Conservation (phyloP, 2,113 vertebrate species). For the Larimichthys polyactis region DNA sequence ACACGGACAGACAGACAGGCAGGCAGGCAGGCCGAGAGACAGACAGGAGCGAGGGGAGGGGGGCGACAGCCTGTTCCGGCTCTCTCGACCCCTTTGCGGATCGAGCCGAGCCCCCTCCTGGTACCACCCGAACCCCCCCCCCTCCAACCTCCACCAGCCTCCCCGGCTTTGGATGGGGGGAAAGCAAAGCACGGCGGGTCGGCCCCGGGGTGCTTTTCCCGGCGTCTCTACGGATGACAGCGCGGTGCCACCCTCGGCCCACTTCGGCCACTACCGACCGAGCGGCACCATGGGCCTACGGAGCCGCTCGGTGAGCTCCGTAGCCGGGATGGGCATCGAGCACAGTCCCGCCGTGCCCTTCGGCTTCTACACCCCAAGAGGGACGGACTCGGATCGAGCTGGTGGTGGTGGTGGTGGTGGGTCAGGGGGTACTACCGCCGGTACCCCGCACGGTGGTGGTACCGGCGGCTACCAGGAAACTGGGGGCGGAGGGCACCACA, state of each 20-base stretch:
- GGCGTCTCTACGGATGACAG: constrained; percentile 95
- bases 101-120: constrained; percentile 76
- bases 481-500: constrained; percentile 91
- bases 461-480: constrained; percentile 92
- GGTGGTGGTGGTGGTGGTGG: constrained; percentile 86
- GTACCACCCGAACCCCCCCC: constrained; percentile 67
- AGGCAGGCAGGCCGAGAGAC: constrained; percentile 59
- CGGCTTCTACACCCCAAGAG: constrained; percentile 91
- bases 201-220: constrained; percentile 91
- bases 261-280: constrained; percentile 93
- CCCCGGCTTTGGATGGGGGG: constrained; percentile 88
- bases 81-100: constrained; percentile 72
- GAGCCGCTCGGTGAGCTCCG: constrained; percentile 96
- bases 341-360: constrained; percentile 90
- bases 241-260: constrained; percentile 92
- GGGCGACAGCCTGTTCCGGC: constrained; percentile 70
- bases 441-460: constrained; percentile 84
- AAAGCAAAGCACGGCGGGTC: constrained; percentile 94
- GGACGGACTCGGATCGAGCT: constrained; percentile 88
- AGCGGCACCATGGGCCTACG: constrained; percentile 94
- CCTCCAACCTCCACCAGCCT: constrained; percentile 51
- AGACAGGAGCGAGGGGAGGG: constrained; percentile 71
- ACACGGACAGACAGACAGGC: constrained; percentile 53
- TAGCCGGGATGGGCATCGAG: constrained; percentile 95
- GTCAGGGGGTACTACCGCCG: constrained; percentile 87